These are phyloP conservation scores for Lepeophtheirus nordmannii DNA, from an alignment of 2,888 invertebrate species.

Conservation along the genomic window DNA sequence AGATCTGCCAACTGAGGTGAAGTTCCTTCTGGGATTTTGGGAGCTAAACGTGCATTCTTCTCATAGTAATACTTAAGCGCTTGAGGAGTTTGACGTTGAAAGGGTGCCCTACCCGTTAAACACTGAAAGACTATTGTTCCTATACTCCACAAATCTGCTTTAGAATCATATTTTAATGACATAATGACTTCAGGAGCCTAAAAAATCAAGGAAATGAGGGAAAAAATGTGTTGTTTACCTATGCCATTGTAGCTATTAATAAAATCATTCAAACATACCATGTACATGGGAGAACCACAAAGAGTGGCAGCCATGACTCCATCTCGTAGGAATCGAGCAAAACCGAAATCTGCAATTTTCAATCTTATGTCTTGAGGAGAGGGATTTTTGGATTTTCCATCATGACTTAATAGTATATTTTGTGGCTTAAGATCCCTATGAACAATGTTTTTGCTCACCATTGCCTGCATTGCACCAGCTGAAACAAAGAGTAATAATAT, in stretches of 20 bases:
- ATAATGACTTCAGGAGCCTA: conserved; percentile 97
- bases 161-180: conserved; percentile 95
- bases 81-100: conserved; percentile 92
- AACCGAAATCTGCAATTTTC: conserved; percentile 98
- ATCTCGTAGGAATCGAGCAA: conserved; percentile 92
- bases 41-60: conserved; percentile 72
- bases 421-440: conserved; percentile 98
- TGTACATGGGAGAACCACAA: conserved; percentile 99
- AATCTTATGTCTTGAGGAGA: conserved; percentile 72
- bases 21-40: conserved; percentile 83
- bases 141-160: conserved; percentile 97
- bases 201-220: conserved; percentile 20
- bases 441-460: conserved; percentile 92
- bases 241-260: not conserved
- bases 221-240: conserved; percentile 1
- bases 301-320: conserved; percentile 99
- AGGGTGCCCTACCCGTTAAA: conserved; percentile 94
- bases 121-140: conserved; percentile 98
- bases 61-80: conserved; percentile 93
- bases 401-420: conserved; percentile 87
- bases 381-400: conserved; percentile 45
- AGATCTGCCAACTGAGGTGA: conserved; percentile 75
- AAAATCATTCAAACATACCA: conserved; percentile 48
- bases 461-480: conserved; percentile 93
- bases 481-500: conserved; percentile 29